Conservation (phyloP, 1,140 invertebrate genomes). For the Diorhabda sublineata region DNA sequence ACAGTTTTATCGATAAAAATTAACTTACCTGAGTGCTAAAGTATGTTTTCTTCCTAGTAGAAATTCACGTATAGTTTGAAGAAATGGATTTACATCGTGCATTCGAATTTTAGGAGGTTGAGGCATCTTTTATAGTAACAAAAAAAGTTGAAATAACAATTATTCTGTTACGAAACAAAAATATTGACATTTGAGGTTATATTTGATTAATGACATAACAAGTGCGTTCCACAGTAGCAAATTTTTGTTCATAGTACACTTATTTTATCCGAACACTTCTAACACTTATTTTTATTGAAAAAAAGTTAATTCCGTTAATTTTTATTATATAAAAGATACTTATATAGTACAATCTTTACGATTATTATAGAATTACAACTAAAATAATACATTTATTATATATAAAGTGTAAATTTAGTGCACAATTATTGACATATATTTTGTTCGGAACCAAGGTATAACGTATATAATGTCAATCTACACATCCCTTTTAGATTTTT, state of each 20-base stretch:
- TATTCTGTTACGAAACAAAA: conserved; percentile 1
- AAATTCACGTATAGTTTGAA: conserved; percentile 57
- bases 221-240: neutral
- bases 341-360: too few species aligned
- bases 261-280: too few species aligned
- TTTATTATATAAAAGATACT: too few species aligned
- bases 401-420: too few species aligned
- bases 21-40: conserved; percentile 58
- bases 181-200: neutral
- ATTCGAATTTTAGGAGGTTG: conserved; percentile 29
- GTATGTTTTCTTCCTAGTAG: conserved; percentile 59
- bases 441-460: too few species aligned
- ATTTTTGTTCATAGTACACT: neutral
- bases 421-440: too few species aligned
- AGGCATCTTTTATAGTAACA: conserved; percentile 20
- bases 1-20: neutral
- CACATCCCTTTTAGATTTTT: too few species aligned
- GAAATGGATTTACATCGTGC: conserved; percentile 57
- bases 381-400: too few species aligned
- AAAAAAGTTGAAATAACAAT: neutral
- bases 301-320: too few species aligned
- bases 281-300: too few species aligned
- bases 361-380: too few species aligned
- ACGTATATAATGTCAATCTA: too few species aligned
- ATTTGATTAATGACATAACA: neutral